Conservation (phyloP, 2,797 vertebrate species). For the Pterois miles region DNA sequence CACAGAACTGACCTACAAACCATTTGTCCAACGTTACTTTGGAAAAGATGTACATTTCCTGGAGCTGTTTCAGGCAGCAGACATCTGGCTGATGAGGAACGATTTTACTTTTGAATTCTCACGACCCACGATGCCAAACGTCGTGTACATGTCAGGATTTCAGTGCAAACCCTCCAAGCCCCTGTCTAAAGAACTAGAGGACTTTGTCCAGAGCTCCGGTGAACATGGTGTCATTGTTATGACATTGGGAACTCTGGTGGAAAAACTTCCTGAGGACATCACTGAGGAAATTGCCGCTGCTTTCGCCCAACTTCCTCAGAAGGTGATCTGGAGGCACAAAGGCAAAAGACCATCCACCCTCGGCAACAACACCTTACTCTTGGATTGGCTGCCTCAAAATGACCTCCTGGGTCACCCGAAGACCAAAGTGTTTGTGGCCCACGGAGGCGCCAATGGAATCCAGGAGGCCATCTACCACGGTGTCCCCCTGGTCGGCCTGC, state of each 20-base stretch:
- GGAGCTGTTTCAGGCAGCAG: constrained; percentile 72
- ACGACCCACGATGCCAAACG: constrained; percentile 77
- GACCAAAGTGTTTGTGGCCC: constrained; percentile 70
- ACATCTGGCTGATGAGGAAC: constrained; percentile 80
- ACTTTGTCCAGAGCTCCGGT: constrained; percentile 68
- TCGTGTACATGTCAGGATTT: constrained; percentile 78
- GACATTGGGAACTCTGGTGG: constrained; percentile 70
- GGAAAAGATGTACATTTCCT: constrained; percentile 68
- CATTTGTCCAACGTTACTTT: constrained; percentile 66
- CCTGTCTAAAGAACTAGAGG: constrained; percentile 66
- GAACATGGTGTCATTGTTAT: constrained; percentile 78
- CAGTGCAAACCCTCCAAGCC: constrained; percentile 76
- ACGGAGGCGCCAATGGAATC: constrained; percentile 74
- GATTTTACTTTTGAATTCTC: constrained; percentile 80
- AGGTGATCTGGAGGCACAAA: constrained; percentile 71
- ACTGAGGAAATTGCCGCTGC: constrained; percentile 64
- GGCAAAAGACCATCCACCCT: constrained; percentile 66
- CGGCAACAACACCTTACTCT: constrained; percentile 71
- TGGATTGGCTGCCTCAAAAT: constrained; percentile 76
- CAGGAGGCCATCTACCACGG: constrained; percentile 76
- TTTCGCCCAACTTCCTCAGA: constrained; percentile 75
- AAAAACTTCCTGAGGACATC: constrained; percentile 62
- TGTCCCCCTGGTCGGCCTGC: constrained; percentile 69
- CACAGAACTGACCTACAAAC: constrained; percentile 37
- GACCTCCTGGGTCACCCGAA: constrained; percentile 75